Conservation (phyloP, 2,888 invertebrate species). For the Colostygia pectinataria region DNA sequence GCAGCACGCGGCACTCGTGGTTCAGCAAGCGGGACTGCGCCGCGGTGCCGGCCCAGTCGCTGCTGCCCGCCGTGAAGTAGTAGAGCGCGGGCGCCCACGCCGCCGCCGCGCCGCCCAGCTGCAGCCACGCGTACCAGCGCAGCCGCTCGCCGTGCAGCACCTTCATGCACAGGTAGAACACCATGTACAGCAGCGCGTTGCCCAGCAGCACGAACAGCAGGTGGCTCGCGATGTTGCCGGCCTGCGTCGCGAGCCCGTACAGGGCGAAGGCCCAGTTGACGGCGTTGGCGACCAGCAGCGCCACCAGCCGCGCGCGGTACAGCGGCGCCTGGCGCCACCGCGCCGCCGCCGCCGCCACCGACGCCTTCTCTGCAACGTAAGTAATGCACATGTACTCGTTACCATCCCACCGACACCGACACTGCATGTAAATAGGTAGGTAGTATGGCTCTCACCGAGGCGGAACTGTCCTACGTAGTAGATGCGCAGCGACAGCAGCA, state of each 20-base stretch:
- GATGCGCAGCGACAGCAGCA: conserved; percentile 87
- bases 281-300: conserved; percentile 85
- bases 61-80: conserved; percentile 59
- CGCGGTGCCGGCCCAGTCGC: conserved; percentile 81
- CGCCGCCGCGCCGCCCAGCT: conserved; percentile 84
- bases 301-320: conserved; percentile 79
- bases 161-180: conserved; percentile 95
- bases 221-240: conserved; percentile 90
- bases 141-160: conserved; percentile 85
- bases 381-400: too few species aligned
- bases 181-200: conserved; percentile 91
- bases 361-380: background rate
- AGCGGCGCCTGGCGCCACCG: conserved; percentile 57
- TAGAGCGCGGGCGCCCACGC: conserved; percentile 88
- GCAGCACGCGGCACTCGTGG: conserved; percentile 63
- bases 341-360: conserved; percentile 38
- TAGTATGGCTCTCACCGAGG: conserved; percentile 71
- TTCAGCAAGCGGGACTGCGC: conserved; percentile 86
- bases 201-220: conserved; percentile 90
- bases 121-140: conserved; percentile 84
- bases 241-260: conserved; percentile 71
- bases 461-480: conserved; percentile 91
- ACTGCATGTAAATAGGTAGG: too few species aligned
- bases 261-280: conserved; percentile 87
- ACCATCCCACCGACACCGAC: conserved; percentile 36